Evolutionary conservation across 2,113 vertebrate genomes (phyloP), one percentile per base, ranked within the genome.

Genomic region (Hippocampus comes): DNA sequence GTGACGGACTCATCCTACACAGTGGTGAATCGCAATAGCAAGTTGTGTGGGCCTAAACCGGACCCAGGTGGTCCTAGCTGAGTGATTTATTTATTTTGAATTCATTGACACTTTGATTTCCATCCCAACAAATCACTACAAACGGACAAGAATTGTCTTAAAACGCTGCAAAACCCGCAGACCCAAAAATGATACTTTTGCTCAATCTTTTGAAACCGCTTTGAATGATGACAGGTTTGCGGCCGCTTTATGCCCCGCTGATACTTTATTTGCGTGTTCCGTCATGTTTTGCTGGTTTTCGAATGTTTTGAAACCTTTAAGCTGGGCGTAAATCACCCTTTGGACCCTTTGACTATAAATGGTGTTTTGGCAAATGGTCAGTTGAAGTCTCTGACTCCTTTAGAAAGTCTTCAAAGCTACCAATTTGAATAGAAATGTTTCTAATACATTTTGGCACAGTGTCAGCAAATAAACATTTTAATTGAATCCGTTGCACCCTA

Each of bases 311-410:
- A 12, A 71, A 51, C 70, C 34, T 83, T 74, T 83, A 43, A 72
- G 69, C 63, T n/a, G 60, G 67, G 48, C 68, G 77, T 82, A 83
- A 86, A 81, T 87, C 84, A 84, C 66, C 65, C 63, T 17, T 5
- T 57, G 63, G 73, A 73, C 51, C 12, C 68, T 43, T 55, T 69
- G 77, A 75, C 89, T 81, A 82, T 90, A 87, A 85, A 90, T 84
- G 82, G 74, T 67, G 78, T 75, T 78, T 23, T 85, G 82, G 85
- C 80, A 74, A 73, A 80, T 59, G n/a, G 65, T 78, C 9, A 15
- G 51, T 2, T 55, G n/a, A 43, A 74, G 17, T 70, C 23, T 11
- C 48, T 59, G 73, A 67, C 61, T 76, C 61, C 71, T 9, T n/a
- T 57, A 57, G 23, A 10, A 57, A 5, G 48, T n/a, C 51, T 55